phyloP scores from a whole-genome alignment of 2,797 vertebrate genomes.

The Geotrypetes seraphini region DNA sequence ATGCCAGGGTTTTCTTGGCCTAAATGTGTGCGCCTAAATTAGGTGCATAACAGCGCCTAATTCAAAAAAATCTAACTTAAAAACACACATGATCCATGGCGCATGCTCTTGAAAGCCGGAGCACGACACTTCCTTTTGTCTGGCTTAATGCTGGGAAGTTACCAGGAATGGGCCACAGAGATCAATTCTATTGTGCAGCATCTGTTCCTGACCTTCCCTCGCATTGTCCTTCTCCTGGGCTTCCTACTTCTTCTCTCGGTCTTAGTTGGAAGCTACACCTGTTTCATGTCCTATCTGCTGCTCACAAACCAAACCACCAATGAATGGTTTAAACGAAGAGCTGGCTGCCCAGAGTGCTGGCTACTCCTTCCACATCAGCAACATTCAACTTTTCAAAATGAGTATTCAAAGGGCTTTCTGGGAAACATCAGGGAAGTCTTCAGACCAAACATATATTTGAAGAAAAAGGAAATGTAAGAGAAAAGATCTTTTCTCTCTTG shows the following conservation, averaged over 20 bases:
- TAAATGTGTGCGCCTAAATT: too few relatives aligned
- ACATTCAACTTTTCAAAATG: constrained; percentile 15
- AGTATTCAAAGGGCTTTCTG: constrained; percentile 50
- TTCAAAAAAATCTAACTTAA: too few relatives aligned
- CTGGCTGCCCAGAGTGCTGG: too few relatives aligned
- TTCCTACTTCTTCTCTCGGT: constrained; percentile 78
- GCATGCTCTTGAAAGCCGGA: too few relatives aligned
- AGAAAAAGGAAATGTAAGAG: constrained; percentile 32
- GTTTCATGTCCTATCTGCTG: constrained; percentile 70
- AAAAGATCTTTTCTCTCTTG: not conserved
- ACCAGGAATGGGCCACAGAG: constrained; percentile 54
- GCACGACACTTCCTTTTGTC: constrained; percentile 64
- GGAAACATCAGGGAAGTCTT: constrained; percentile 39
- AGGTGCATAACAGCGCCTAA: too few relatives aligned
- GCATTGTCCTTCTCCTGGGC: constrained; percentile 85
- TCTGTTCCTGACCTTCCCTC: constrained; percentile 86
- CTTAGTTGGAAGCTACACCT: constrained; percentile 69
- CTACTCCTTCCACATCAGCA: too few relatives aligned
- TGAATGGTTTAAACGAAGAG: constrained; percentile 75
- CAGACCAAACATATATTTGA: constrained; percentile 33
- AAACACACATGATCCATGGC: too few relatives aligned
- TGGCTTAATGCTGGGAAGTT: constrained; percentile 52
- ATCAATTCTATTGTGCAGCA: constrained; percentile 74
- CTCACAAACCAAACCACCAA: constrained; percentile 85
- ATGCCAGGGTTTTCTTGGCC: too few relatives aligned